Percentiles rank a stretch among this genome's conserved stretches.
Evolutionary conservation across 2,113 vertebrate genomes (phyloP).

Genomic region (Dasyprocta punctata): DNA sequence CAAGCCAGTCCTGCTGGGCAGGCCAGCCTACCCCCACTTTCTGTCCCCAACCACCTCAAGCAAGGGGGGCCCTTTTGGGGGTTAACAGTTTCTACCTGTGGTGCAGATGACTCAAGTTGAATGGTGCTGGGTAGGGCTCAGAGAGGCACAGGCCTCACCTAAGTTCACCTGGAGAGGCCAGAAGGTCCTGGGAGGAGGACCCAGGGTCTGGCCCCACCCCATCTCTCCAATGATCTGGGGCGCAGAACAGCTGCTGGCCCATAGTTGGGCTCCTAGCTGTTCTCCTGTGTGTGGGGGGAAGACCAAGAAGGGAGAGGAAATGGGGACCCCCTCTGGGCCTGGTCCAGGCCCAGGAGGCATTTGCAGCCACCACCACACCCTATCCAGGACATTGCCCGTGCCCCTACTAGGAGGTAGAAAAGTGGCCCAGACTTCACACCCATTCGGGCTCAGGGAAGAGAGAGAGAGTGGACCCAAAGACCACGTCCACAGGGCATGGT

Average conservation of each 20-base stretch:
- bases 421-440: background rate
- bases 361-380: too few species aligned
- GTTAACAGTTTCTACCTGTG: background rate
- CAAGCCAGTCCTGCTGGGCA: background rate
- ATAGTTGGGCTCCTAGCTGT: background rate
- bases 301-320: background rate
- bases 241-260: fast-evolving
- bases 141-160: background rate
- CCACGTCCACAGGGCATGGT: too few species aligned
- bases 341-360: background rate
- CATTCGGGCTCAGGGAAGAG: fast-evolving
- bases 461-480: background rate
- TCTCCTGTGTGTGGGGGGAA: too few species aligned
- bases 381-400: background rate
- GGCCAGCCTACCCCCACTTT: background rate
- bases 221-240: fast-evolving
- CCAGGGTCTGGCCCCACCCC: background rate
- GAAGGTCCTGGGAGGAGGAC: background rate
- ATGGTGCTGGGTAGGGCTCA: background rate
- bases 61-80: fast-evolving
- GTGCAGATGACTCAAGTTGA: background rate
- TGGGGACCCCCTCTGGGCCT: background rate
- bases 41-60: background rate
- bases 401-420: background rate
- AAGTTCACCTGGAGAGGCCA: fast-evolving